A percentile compares a stretch with the other conserved stretches of the same genome.
phyloP scores from a whole-genome alignment of 2,888 invertebrate species.

The Elegia similella region DNA sequence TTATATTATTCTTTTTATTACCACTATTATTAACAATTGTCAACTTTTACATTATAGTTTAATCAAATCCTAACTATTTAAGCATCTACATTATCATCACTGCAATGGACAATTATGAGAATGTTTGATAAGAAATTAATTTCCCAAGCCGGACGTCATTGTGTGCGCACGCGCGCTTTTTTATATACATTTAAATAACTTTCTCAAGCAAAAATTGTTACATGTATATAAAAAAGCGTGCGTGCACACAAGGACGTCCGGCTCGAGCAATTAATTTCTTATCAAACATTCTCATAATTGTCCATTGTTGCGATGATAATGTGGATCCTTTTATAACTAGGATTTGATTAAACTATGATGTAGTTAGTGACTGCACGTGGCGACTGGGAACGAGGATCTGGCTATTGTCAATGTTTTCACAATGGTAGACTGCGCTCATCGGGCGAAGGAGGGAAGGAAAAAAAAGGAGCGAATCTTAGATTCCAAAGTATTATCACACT shows the following conservation, averaged over 20 bases:
- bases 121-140: conserved; percentile 3
- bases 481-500: too few relatives aligned
- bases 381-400: too few relatives aligned
- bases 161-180: not conserved
- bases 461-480: too few relatives aligned
- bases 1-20: too few relatives aligned
- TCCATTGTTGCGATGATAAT: not conserved
- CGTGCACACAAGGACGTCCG: conserved; percentile 5
- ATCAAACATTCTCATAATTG: conserved; percentile 3
- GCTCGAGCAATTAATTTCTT: conserved; percentile 5
- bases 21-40: too few relatives aligned
- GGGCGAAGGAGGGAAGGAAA: too few relatives aligned
- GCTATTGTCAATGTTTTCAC: too few relatives aligned
- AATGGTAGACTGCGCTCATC: too few relatives aligned
- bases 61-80: not conserved
- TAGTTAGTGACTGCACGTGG: not conserved
- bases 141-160: conserved; percentile 3
- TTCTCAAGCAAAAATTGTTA: not conserved
- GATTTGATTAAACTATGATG: not conserved
- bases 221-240: not conserved
- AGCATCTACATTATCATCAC: not conserved
- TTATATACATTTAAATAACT: too few relatives aligned
- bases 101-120: conserved; percentile 9
- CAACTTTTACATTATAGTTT: not conserved
- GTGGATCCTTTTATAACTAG: not conserved